A percentile compares a stretch with the other conserved stretches of the same genome.
phyloP scores from a whole-genome alignment of 2,888 invertebrate species.

The Tachina lurida region DNA sequence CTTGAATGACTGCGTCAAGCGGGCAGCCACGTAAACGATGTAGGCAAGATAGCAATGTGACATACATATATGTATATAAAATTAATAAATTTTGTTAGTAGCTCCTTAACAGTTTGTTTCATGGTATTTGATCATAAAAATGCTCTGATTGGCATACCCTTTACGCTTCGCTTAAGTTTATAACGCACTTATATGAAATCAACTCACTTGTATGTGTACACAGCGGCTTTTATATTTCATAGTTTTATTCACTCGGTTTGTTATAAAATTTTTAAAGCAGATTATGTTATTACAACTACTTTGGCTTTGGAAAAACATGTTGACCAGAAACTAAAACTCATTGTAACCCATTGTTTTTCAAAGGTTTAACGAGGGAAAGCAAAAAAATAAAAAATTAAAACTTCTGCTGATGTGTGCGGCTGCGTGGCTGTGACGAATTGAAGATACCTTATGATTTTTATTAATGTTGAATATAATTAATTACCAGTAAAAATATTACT shows the following conservation, averaged over 20 bases:
- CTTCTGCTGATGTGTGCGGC: neutral
- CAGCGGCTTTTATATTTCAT: neutral
- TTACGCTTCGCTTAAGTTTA: neutral
- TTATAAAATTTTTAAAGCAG: conserved; percentile 43
- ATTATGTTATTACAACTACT: conserved; percentile 65
- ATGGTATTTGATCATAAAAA: no score
- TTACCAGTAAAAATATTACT: no score
- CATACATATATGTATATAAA: no score
- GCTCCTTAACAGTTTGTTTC: no score
- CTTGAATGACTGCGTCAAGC: no score
- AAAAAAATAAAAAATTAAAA: neutral
- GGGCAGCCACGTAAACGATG: no score
- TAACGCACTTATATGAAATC: neutral
- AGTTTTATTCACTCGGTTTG: conserved; percentile 22
- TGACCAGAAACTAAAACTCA: conserved; percentile 47
- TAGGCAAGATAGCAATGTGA: no score
- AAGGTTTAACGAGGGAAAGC: neutral
- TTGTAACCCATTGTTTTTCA: conserved; percentile 44
- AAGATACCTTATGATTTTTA: no score
- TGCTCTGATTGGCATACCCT: no score
- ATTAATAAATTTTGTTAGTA: no score
- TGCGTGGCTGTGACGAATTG: neutral
- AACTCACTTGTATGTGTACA: neutral
- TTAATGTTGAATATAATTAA: no score
- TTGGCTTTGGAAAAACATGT: conserved; percentile 48